Percentiles rank a stretch among this genome's conserved stretches.
Evolutionary conservation across 2,113 vertebrate genomes (phyloP).

Genomic region (Callocephalon fimbriatum): DNA sequence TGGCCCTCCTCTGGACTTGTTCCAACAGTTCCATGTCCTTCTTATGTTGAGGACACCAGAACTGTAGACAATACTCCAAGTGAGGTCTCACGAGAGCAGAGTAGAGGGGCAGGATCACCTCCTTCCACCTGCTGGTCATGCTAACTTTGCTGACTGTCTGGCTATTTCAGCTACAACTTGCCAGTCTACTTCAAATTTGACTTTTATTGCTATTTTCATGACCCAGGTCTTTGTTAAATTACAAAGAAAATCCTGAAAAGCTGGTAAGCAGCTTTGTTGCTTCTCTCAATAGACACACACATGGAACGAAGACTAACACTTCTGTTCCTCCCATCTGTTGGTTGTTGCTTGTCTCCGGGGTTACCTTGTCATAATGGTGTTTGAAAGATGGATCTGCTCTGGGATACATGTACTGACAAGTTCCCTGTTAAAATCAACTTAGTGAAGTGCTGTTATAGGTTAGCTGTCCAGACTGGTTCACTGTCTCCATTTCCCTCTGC

Average conservation of each 20-base stretch:
- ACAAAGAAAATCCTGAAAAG: neutral
- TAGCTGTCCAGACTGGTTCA: neutral
- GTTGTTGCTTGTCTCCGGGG: neutral
- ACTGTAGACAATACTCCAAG: no score
- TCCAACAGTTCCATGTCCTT: no score
- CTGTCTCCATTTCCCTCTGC: neutral
- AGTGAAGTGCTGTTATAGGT: neutral
- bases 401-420: neutral
- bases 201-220: neutral
- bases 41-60: no score
- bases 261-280: neutral
- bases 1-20: no score
- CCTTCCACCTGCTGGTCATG: no score
- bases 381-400: neutral
- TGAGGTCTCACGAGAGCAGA: no score
- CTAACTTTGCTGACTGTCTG: neutral
- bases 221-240: neutral
- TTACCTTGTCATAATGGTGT: neutral
- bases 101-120: no score
- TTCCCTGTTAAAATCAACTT: neutral
- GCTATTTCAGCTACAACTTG: neutral
- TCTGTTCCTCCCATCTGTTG: slow-evolving; percentile 39
- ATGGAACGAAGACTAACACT: neutral
- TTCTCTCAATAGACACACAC: neutral
- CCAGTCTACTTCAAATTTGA: neutral